Evolutionary conservation across 2,113 vertebrate species (phyloP).

Genomic region (Eretmochelys imbricata): DNA sequence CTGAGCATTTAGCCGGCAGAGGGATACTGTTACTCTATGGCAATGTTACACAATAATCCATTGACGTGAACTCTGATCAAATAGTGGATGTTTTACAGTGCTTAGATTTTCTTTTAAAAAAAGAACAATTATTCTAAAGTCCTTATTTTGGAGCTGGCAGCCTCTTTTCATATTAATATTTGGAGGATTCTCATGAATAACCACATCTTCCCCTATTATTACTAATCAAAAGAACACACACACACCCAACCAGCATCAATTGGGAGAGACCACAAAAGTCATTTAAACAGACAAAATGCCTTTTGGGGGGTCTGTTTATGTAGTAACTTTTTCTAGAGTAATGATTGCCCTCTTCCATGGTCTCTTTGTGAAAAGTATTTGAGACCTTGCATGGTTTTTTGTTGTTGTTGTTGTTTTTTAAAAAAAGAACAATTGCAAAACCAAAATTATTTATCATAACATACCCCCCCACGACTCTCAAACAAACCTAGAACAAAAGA

Average conservation of each 20-base stretch:
- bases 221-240: not conserved
- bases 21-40: not conserved
- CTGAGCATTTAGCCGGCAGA: constrained; percentile 9
- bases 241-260: not conserved
- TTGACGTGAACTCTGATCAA: not conserved
- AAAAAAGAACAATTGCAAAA: not conserved
- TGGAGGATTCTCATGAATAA: not conserved
- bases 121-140: constrained; percentile 8
- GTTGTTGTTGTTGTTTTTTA: not conserved
- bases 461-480: not conserved
- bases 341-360: not conserved
- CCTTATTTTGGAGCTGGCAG: not conserved
- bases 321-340: not conserved
- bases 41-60: not conserved
- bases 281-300: not conserved
- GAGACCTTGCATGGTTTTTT: not conserved
- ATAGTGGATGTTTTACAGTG: not conserved
- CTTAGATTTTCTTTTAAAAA: constrained; percentile 20
- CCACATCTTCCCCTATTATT: not conserved
- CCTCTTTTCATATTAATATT: not conserved
- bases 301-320: not conserved
- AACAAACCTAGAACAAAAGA: not conserved
- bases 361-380: not conserved
- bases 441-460: not conserved
- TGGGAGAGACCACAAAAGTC: constrained; percentile 8